Evolutionary conservation across 2,888 invertebrate genomes (phyloP).

Genomic region (Acanthosepion esculentum): DNA sequence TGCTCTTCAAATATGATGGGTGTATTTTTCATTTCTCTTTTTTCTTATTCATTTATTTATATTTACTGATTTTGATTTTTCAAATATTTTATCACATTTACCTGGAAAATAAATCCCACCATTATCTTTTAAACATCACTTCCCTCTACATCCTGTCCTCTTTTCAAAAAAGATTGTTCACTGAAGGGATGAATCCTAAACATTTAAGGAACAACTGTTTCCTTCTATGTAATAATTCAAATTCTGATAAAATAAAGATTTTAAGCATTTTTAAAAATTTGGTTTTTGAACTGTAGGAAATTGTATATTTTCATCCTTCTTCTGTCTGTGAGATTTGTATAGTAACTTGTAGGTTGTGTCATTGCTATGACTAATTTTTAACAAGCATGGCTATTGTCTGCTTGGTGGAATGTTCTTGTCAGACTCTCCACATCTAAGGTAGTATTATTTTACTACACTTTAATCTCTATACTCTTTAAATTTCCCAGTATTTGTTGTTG

Average conservation of each 20-base stretch:
- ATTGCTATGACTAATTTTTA: conserved; percentile 12
- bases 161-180: not conserved
- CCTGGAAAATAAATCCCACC: not conserved
- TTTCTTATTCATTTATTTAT: not conserved
- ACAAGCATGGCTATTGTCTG: conserved; percentile 33
- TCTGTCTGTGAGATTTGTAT: conserved; percentile 48
- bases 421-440: conserved; percentile 9
- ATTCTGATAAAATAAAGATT: not conserved
- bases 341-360: conserved; percentile 24
- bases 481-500: not conserved
- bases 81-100: not conserved
- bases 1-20: conserved; percentile 39
- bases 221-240: conserved; percentile 21
- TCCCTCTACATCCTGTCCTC: not conserved
- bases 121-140: conserved; percentile 6
- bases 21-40: conserved; percentile 33
- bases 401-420: conserved; percentile 10
- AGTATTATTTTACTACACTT: not conserved
- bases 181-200: conserved; percentile 33
- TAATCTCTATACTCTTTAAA: not conserved
- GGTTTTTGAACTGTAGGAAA: not conserved
- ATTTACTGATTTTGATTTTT: conserved; percentile 22
- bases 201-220: not conserved
- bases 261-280: not conserved
- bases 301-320: conserved; percentile 6